phyloP scores from a whole-genome alignment of 2,113 vertebrate species.

The Pedetes capensis region DNA sequence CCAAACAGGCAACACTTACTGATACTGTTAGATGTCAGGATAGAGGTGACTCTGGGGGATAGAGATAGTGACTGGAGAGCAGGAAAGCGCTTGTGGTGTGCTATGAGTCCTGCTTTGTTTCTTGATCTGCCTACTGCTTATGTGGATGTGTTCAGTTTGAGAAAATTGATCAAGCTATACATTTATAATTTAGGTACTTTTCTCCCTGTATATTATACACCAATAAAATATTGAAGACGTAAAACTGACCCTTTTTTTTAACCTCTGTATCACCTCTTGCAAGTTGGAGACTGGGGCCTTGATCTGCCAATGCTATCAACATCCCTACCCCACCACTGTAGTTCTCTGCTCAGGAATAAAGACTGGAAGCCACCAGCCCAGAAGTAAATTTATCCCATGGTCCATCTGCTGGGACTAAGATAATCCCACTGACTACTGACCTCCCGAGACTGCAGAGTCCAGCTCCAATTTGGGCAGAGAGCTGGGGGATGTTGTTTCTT shows the following conservation, averaged over 20 bases:
- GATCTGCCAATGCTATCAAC: neutral
- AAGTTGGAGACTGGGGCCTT: neutral
- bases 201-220: slow-evolving; percentile 8
- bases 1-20: slow-evolving; percentile 18
- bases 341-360: neutral
- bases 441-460: neutral
- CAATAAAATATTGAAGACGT: slow-evolving; percentile 8
- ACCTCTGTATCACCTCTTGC: neutral
- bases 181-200: neutral
- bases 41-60: neutral
- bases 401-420: neutral
- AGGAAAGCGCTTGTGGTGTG: neutral
- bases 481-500: neutral
- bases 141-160: neutral
- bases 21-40: neutral
- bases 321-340: neutral
- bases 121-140: neutral
- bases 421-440: neutral
- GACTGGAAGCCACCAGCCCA: neutral
- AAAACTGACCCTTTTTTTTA: slow-evolving; percentile 14
- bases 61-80: neutral
- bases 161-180: neutral
- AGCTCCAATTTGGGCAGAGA: slow-evolving; percentile 52
- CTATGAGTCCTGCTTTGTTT: neutral
- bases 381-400: neutral